phyloP scores from a whole-genome alignment of 2,113 vertebrate genomes.

The Eptesicus fuscus region DNA sequence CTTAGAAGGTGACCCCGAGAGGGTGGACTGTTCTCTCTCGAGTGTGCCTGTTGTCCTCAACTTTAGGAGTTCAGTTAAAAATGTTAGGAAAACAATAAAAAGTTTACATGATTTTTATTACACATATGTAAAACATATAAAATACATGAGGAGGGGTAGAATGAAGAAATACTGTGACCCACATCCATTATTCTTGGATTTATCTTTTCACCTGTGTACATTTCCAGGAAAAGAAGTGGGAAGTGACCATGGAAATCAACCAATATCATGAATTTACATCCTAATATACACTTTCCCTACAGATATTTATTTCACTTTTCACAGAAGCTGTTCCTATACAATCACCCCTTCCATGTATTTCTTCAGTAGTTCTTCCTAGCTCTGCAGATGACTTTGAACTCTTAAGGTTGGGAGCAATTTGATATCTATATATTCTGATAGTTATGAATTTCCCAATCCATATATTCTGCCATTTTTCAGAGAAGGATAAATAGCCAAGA shows the following conservation, averaged over 20 bases:
- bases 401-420: not conserved
- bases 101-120: not conserved
- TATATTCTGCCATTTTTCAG: not conserved
- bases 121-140: not conserved
- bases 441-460: not conserved
- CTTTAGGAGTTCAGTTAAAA: not conserved
- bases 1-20: not conserved
- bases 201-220: not conserved
- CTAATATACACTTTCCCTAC: not conserved
- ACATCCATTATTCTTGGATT: not conserved
- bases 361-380: not conserved
- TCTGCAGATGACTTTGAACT: not conserved
- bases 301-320: not conserved
- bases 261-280: not conserved
- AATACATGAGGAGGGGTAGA: not conserved
- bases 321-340: not conserved
- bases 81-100: not conserved
- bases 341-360: not conserved
- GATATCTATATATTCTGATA: not conserved
- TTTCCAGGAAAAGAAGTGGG: not conserved
- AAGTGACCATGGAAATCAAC: not conserved
- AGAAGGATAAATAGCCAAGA: no score
- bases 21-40: not conserved
- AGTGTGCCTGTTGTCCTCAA: not conserved
- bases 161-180: not conserved